A percentile compares a stretch with the other conserved stretches of the same genome.
Evolutionary conservation across 2,113 vertebrate species (phyloP).

Genomic region (Periophthalmodon schlosseri): DNA sequence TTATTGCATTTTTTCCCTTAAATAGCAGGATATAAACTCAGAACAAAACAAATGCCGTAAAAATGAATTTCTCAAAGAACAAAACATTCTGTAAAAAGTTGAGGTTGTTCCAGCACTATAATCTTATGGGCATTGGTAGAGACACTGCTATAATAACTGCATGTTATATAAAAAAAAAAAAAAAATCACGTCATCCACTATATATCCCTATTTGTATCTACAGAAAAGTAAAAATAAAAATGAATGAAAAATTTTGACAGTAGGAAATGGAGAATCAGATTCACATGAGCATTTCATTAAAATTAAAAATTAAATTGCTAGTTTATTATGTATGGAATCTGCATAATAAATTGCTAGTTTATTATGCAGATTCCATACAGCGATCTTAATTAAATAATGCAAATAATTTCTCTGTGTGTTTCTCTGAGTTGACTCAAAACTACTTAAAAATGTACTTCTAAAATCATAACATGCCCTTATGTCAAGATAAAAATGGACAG

Average conservation of each 20-base stretch:
- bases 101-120: background rate
- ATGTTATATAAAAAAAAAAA: constrained; percentile 7
- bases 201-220: constrained; percentile 18
- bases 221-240: constrained; percentile 19
- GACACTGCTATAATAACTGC: constrained; percentile 9
- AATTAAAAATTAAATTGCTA: background rate
- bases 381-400: background rate
- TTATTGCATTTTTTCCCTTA: background rate
- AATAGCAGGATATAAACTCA: background rate
- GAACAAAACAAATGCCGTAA: background rate
- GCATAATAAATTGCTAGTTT: background rate
- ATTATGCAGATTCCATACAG: background rate
- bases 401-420: background rate
- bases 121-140: constrained; percentile 21
- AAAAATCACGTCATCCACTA: constrained; percentile 5
- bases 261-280: background rate
- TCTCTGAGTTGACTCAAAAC: background rate
- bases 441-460: background rate
- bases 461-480: background rate
- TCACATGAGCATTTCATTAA: background rate
- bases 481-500: background rate
- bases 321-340: no score
- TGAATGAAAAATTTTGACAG: background rate
- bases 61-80: background rate
- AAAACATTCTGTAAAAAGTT: background rate